Percentiles rank a stretch among this genome's conserved stretches.
These are phyloP conservation scores for Solea solea DNA, from an alignment of 2,113 vertebrate genomes.

Conservation along the genomic window DNA sequence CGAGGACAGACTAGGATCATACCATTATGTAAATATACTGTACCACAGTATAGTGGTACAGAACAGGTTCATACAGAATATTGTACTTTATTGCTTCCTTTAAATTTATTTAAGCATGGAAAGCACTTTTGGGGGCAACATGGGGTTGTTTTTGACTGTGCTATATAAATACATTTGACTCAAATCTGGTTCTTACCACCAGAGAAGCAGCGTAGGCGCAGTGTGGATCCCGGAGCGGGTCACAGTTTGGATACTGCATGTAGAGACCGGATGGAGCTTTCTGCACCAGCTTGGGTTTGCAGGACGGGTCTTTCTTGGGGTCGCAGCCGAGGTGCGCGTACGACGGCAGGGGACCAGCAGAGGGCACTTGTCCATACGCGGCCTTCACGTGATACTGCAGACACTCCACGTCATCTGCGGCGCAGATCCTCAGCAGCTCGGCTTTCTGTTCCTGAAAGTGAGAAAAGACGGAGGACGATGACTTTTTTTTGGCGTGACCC, in stretches of 20 bases:
- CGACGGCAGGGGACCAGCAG: constrained; percentile 70
- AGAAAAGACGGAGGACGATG: background rate
- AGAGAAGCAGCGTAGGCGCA: constrained; percentile 74
- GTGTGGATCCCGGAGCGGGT: constrained; percentile 73
- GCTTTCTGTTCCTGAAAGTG: constrained; percentile 77
- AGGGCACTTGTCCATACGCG: constrained; percentile 71
- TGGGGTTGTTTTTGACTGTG: no score
- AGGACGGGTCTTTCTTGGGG: constrained; percentile 78
- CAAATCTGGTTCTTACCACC: constrained; percentile 27
- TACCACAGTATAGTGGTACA: no score
- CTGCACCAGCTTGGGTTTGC: constrained; percentile 67
- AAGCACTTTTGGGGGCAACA: no score
- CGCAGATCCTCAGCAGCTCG: constrained; percentile 81
- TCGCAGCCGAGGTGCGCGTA: constrained; percentile 82
- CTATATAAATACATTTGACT: no score
- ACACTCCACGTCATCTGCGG: constrained; percentile 80
- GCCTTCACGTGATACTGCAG: constrained; percentile 84
- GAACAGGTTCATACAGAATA: no score
- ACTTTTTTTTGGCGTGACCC: no score
- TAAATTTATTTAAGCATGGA: no score
- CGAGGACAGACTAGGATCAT: no score
- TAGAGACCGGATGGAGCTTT: constrained; percentile 75
- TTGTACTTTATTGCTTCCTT: no score
- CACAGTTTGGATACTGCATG: constrained; percentile 76
- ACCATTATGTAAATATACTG: no score